Conservation (phyloP, 2,797 vertebrate species). For the Lates japonicus region DNA sequence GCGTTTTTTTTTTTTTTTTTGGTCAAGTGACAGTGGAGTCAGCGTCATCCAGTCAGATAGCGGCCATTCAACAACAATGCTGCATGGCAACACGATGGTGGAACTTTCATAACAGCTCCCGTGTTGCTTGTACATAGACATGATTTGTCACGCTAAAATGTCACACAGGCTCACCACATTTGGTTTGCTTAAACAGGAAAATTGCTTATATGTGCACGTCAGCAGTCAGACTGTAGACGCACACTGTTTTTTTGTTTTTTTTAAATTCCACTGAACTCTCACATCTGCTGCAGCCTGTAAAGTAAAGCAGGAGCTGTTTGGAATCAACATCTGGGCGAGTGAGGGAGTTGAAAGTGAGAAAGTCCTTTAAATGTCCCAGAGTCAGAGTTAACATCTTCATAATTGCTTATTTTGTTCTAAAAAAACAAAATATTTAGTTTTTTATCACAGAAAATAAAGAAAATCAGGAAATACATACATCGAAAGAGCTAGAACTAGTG, state of each 20-base stretch:
- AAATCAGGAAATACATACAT: no score
- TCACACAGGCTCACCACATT: slow-evolving; percentile 23
- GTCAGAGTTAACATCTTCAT: no score
- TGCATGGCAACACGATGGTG: slow-evolving; percentile 35
- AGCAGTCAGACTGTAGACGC: not conserved
- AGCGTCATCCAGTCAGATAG: slow-evolving; percentile 35
- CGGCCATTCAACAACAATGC: slow-evolving; percentile 28
- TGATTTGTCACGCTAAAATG: slow-evolving; percentile 15
- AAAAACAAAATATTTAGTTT: no score
- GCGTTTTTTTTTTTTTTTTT: slow-evolving; percentile 16
- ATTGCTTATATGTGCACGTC: slow-evolving; percentile 6
- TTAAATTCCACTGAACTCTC: not conserved
- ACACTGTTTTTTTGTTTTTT: not conserved
- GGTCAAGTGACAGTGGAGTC: slow-evolving; percentile 49
- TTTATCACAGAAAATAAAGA: no score
- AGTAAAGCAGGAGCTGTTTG: not conserved
- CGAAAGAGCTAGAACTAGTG: no score
- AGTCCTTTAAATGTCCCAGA: no score
- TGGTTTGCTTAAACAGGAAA: not conserved
- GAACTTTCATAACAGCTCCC: slow-evolving; percentile 50
- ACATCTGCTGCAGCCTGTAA: not conserved
- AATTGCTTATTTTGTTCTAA: no score
- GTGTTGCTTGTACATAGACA: slow-evolving; percentile 19
- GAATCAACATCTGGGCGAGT: not conserved
- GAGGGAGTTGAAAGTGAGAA: not conserved